Conservation (phyloP, 1,140 invertebrate genomes). For the Macrotrachela quadricornifera region DNA sequence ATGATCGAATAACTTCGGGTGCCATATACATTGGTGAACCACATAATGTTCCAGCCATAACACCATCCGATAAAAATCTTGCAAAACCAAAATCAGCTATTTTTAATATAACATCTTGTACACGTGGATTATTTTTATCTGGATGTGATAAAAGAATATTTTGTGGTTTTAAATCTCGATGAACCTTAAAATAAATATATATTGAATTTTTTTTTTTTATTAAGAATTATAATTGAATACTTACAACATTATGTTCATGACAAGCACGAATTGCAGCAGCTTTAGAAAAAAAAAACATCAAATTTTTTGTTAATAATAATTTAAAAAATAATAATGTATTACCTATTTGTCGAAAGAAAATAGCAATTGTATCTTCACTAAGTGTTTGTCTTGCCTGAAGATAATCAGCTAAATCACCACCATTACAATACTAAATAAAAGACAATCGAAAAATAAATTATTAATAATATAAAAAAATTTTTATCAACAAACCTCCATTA, state of each 20-base stretch:
- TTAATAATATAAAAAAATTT: not conserved
- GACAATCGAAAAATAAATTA: not conserved
- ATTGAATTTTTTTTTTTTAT: too few species aligned
- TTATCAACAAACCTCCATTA: conserved; percentile 62
- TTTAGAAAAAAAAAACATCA: conserved; percentile 7
- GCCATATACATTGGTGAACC: conserved; percentile 99
- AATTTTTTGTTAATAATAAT: too few species aligned
- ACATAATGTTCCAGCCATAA: conserved; percentile 96
- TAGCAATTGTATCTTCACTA: conserved; percentile 81
- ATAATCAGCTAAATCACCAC: conserved; percentile 92
- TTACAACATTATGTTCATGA: conserved; percentile 64
- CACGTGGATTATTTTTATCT: conserved; percentile 47
- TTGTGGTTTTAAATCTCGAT: conserved; percentile 92
- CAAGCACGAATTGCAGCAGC: conserved; percentile 5
- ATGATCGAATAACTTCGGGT: conserved; percentile 96
- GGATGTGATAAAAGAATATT: conserved; percentile 74
- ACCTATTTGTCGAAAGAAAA: conserved; percentile 81
- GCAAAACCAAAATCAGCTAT: conserved; percentile 95
- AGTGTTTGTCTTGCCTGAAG: conserved; percentile 62
- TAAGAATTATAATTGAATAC: too few species aligned
- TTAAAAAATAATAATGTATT: conserved; percentile 14
- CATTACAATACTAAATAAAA: conserved; percentile 72
- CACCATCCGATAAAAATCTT: conserved; percentile 84
- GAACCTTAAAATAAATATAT: conserved; percentile 32
- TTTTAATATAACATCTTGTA: conserved; percentile 3